phyloP scores from a whole-genome alignment of 2,113 vertebrate species.

The Nestor notabilis region DNA sequence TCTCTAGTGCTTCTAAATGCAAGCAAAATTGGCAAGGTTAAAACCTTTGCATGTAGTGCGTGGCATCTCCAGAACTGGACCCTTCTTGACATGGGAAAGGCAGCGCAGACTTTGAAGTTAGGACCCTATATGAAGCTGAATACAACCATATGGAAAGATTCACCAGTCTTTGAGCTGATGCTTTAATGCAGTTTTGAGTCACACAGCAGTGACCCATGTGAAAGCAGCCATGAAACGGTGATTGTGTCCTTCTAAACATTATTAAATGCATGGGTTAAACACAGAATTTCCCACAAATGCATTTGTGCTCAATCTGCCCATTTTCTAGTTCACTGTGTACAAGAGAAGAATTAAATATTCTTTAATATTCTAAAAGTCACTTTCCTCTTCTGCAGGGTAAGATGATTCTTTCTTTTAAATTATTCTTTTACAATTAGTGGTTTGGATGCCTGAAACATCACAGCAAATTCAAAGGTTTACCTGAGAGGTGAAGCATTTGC shows the following conservation, averaged over 20 bases:
- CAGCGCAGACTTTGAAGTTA: neutral
- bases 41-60: neutral
- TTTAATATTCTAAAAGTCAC: too few species aligned
- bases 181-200: neutral
- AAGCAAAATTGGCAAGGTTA: neutral
- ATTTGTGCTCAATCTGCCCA: neutral
- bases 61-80: neutral
- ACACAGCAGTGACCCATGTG: neutral
- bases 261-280: neutral
- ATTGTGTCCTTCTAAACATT: neutral
- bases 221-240: neutral
- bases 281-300: neutral
- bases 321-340: neutral
- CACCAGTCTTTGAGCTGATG: neutral
- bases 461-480: conserved; percentile 43
- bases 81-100: neutral
- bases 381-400: neutral
- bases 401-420: conserved; percentile 2
- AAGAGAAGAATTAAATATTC: neutral
- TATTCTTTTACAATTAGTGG: conserved; percentile 36
- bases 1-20: neutral
- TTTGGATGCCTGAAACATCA: neutral
- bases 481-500: conserved; percentile 52
- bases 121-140: neutral
- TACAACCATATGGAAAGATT: neutral